phyloP scores from a whole-genome alignment of 2,113 vertebrate species.

The Prolemur simus region DNA sequence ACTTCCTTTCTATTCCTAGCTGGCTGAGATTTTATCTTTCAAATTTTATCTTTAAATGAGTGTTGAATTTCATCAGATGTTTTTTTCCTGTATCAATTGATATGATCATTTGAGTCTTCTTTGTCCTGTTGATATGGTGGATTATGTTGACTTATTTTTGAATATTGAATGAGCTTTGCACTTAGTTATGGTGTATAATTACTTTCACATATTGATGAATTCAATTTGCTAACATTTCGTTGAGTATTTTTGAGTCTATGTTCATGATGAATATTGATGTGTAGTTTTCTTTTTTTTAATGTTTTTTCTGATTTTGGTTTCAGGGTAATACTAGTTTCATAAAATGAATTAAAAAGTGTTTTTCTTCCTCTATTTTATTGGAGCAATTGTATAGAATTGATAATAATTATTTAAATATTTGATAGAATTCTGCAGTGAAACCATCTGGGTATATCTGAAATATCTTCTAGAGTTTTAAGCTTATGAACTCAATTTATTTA shows the following conservation, averaged over 20 bases:
- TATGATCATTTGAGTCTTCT: not conserved
- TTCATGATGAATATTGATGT: not conserved
- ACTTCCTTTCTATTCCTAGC: not conserved
- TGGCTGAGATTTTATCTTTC: not conserved
- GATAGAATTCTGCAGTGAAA: not conserved
- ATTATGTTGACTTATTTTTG: not conserved
- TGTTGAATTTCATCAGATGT: not conserved
- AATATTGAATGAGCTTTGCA: not conserved
- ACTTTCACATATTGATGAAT: not conserved
- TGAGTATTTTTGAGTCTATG: not conserved
- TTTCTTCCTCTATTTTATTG: not conserved
- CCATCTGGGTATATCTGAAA: not conserved
- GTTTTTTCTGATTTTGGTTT: not conserved
- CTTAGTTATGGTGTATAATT: not conserved
- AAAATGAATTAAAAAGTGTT: not conserved
- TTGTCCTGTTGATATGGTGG: not conserved
- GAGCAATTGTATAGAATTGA: not conserved
- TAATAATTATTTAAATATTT: constrained; percentile 23
- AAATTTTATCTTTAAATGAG: not conserved
- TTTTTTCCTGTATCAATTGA: not conserved
- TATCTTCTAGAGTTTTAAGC: not conserved
- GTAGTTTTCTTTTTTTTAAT: not conserved
- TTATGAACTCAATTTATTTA: not conserved
- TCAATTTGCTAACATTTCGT: not conserved
- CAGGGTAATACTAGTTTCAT: not conserved